phyloP scores from a whole-genome alignment of 2,888 invertebrate species.

The Eupsilia transversa region DNA sequence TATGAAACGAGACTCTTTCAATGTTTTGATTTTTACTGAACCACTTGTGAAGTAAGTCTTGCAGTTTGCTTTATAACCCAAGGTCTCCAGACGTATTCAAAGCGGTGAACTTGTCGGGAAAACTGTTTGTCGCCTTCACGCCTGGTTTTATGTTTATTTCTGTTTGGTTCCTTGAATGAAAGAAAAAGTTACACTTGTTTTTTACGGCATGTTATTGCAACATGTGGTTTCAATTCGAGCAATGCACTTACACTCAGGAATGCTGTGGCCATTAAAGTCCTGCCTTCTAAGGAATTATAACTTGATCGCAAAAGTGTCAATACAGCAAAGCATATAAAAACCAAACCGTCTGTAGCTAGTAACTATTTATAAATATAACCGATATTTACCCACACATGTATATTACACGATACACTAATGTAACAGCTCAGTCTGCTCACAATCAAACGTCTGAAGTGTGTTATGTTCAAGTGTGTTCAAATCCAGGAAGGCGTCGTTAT shows the following conservation, averaged over 20 bases:
- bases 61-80: constrained; percentile 71
- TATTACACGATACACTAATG: constrained; percentile 30
- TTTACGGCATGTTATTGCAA: constrained; percentile 48
- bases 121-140: constrained; percentile 56
- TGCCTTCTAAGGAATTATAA: constrained; percentile 17
- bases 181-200: constrained; percentile 55
- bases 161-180: constrained; percentile 47
- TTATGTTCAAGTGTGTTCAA: constrained; percentile 76
- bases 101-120: constrained; percentile 71
- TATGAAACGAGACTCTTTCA: constrained; percentile 84
- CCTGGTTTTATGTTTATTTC: constrained; percentile 49
- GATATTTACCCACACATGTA: constrained; percentile 33
- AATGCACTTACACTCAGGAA: constrained; percentile 33
- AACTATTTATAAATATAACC: constrained; percentile 12
- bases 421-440: constrained; percentile 57
- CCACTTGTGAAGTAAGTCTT: constrained; percentile 70
- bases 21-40: constrained; percentile 84
- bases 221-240: constrained; percentile 46
- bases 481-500: constrained; percentile 84
- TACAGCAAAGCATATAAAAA: constrained; percentile 28
- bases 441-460: constrained; percentile 66
- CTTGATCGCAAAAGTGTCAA: constrained; percentile 37
- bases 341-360: constrained; percentile 11
- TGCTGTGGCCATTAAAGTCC: constrained; percentile 39
- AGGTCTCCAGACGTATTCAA: constrained; percentile 74